Conservation (phyloP, 30 jellyfish, hydroid and myxozoan genomes). For the Nemopilema nomurai region DNA sequence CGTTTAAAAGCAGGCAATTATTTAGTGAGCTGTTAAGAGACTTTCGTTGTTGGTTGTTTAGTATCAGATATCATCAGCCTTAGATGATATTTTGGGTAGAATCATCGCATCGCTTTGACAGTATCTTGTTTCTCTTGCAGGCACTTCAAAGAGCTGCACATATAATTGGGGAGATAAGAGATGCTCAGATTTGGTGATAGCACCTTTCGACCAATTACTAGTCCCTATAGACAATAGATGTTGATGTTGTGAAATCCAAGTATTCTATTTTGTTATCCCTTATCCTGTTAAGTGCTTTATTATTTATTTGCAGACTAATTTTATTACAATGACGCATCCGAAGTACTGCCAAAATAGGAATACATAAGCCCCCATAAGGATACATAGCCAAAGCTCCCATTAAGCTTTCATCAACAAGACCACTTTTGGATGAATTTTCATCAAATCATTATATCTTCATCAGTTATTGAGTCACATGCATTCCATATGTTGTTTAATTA, state of each 20-base stretch:
- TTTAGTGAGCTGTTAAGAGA: not conserved
- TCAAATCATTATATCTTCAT: too few relatives aligned
- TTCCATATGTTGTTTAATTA: too few relatives aligned
- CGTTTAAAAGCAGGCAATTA: not conserved
- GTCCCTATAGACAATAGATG: not conserved
- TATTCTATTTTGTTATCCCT: not conserved
- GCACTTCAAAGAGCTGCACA: slow-evolving; percentile 99
- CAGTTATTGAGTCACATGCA: too few relatives aligned
- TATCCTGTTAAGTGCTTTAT: not conserved
- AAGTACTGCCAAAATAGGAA: too few relatives aligned
- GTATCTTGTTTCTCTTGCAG: slow-evolving; percentile 50
- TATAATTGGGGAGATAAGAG: slow-evolving; percentile 94
- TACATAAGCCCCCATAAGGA: too few relatives aligned
- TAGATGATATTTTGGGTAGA: too few relatives aligned
- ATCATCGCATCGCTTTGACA: too few relatives aligned
- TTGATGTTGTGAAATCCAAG: not conserved
- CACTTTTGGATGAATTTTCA: too few relatives aligned
- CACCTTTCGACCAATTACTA: not conserved
- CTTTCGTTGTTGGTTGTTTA: not conserved
- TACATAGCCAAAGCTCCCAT: too few relatives aligned
- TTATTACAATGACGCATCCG: too few relatives aligned
- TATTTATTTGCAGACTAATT: not conserved
- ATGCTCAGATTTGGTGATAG: slow-evolving; percentile 79
- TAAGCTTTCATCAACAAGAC: too few relatives aligned
- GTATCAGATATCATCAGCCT: too few relatives aligned